These are phyloP conservation scores for Serrognathus titanus DNA, from an alignment of 2,888 invertebrate species.

Conservation along the genomic window DNA sequence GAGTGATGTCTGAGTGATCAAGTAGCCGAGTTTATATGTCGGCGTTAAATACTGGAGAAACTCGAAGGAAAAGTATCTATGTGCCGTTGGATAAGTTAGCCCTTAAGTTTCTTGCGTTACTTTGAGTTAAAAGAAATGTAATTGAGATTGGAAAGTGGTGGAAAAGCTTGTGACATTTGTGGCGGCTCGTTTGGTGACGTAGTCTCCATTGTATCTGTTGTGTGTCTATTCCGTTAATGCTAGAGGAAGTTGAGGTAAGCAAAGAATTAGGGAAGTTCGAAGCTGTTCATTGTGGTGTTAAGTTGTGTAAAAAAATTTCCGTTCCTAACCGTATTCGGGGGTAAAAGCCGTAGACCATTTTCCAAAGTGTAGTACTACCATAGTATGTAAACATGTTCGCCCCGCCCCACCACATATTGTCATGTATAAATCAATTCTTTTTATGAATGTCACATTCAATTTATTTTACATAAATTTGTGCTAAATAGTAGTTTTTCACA, in stretches of 20 bases:
- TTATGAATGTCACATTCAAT: slow-evolving; percentile 3
- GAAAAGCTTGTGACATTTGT: slow-evolving; percentile 29
- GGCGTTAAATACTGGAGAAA: slow-evolving; percentile 15
- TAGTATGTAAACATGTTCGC: slow-evolving; percentile 49
- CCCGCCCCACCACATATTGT: slow-evolving; percentile 47
- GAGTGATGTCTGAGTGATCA: slow-evolving; percentile 46
- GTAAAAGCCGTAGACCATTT: too few relatives aligned
- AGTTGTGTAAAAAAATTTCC: too few relatives aligned
- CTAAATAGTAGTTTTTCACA: background rate
- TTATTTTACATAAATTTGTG: background rate
- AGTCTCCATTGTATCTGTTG: slow-evolving; percentile 49
- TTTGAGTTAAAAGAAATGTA: slow-evolving; percentile 36
- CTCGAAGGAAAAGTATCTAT: background rate
- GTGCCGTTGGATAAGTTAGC: background rate
- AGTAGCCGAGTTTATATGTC: slow-evolving; percentile 35
- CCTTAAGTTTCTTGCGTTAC: slow-evolving; percentile 5
- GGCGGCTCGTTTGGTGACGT: slow-evolving; percentile 47
- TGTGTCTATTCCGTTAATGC: slow-evolving; percentile 37
- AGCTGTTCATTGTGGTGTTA: too few relatives aligned
- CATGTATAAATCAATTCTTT: slow-evolving; percentile 38
- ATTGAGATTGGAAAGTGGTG: slow-evolving; percentile 20
- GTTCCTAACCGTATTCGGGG: too few relatives aligned
- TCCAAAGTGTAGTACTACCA: slow-evolving; percentile 22
- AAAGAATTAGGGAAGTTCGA: background rate
- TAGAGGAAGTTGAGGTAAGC: slow-evolving; percentile 40